Evolutionary conservation across 2,797 vertebrate genomes (phyloP).

Genomic region (Crypturellus tataupa): DNA sequence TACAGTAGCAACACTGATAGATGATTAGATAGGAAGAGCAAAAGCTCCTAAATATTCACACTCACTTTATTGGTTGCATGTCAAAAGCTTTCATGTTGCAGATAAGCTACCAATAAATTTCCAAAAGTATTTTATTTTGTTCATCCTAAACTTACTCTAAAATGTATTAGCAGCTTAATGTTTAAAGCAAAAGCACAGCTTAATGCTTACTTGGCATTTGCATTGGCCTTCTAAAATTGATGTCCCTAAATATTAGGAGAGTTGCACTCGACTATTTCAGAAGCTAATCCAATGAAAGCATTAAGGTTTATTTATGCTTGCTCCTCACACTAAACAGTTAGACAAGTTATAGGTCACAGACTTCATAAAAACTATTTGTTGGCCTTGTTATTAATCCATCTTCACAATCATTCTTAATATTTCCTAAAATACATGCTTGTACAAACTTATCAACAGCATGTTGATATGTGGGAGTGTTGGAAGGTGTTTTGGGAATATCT

Average conservation of each 20-base stretch:
- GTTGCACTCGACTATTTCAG: neutral
- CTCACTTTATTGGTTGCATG: neutral
- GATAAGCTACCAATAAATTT: too few relatives aligned
- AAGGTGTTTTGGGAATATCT: neutral
- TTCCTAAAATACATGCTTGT: neutral
- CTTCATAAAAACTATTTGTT: neutral
- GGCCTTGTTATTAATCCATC: neutral
- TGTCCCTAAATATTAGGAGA: neutral
- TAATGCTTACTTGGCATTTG: neutral
- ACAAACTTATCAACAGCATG: neutral
- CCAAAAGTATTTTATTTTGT: neutral
- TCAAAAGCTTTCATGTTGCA: neutral
- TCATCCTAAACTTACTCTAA: neutral
- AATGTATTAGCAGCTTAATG: neutral
- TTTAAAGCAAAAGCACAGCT: neutral
- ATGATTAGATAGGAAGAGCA: neutral
- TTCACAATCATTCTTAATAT: neutral
- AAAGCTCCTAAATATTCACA: neutral
- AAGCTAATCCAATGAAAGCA: neutral
- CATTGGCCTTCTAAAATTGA: neutral
- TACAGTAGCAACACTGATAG: neutral
- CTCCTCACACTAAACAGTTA: neutral
- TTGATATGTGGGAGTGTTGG: neutral
- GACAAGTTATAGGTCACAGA: neutral
- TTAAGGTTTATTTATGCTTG: neutral